These are phyloP conservation scores for Drosophila demipolita DNA, from an alignment of 2,888 invertebrate species.

Conservation along the genomic window DNA sequence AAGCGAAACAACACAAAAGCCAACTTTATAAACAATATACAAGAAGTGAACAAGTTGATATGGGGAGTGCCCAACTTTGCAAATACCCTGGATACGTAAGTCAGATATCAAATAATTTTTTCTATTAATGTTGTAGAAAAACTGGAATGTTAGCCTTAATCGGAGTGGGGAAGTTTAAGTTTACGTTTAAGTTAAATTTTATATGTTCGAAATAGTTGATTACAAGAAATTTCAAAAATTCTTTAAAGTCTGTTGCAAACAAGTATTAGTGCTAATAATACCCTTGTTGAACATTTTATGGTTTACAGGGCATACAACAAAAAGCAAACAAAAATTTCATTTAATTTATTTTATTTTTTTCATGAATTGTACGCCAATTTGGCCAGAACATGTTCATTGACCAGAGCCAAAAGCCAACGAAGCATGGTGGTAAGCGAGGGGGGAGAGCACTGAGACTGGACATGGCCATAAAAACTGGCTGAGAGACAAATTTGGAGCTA, in stretches of 20 bases:
- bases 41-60: conserved; percentile 1
- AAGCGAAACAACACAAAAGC: conserved; percentile 37
- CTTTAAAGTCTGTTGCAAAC: background rate
- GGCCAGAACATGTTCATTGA: conserved; percentile 53
- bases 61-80: background rate
- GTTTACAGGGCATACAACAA: conserved; percentile 28
- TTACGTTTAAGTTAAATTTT: background rate
- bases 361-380: conserved; percentile 65
- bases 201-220: too few species aligned
- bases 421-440: background rate
- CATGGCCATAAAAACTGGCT: conserved; percentile 68
- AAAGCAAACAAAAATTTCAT: conserved; percentile 46
- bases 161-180: background rate
- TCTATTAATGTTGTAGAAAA: background rate
- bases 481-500: conserved; percentile 76
- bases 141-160: background rate
- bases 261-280: background rate
- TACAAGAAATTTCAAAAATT: background rate
- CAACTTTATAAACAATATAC: conserved; percentile 14
- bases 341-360: conserved; percentile 54
- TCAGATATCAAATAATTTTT: background rate
- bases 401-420: conserved; percentile 27
- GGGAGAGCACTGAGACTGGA: conserved; percentile 41
- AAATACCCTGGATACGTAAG: conserved; percentile 17
- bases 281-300: background rate